These are phyloP conservation scores for Numida meleagris DNA, from an alignment of 2,113 vertebrate species.

Conservation along the genomic window DNA sequence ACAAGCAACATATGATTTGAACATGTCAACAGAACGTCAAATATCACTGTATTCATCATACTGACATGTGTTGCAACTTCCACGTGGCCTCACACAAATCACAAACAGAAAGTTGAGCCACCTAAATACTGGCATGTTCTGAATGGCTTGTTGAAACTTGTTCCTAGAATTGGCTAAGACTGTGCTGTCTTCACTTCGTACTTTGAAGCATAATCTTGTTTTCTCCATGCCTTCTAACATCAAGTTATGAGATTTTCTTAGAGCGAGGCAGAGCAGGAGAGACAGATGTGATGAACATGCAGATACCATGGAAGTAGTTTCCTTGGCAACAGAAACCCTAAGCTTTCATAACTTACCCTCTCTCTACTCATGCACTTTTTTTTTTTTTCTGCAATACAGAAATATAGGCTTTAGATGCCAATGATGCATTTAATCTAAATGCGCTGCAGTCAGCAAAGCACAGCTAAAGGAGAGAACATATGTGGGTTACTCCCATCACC, in stretches of 20 bases:
- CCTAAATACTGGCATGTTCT: slow-evolving; percentile 1
- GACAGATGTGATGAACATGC: slow-evolving; percentile 67
- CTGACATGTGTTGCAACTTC: neutral
- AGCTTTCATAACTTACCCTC: slow-evolving; percentile 63
- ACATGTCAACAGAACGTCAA: neutral
- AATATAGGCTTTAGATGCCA: slow-evolving; percentile 33
- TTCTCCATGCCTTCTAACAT: slow-evolving; percentile 17
- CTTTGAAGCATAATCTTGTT: slow-evolving; percentile 40
- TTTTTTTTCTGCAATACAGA: slow-evolving; percentile 61
- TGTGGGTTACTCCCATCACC: neutral
- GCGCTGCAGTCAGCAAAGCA: neutral
- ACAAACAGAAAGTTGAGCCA: neutral
- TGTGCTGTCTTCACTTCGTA: neutral
- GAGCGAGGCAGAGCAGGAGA: slow-evolving; percentile 49
- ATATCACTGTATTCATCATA: neutral
- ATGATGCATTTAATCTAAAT: slow-evolving; percentile 43
- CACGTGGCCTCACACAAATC: neutral
- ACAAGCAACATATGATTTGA: slow-evolving; percentile 12
- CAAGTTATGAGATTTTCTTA: slow-evolving; percentile 54
- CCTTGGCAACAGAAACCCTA: slow-evolving; percentile 79
- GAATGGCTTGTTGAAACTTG: neutral
- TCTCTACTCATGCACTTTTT: slow-evolving; percentile 35
- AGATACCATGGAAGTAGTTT: slow-evolving; percentile 73
- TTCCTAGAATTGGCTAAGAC: neutral
- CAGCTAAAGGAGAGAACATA: slow-evolving; percentile 20